These are phyloP conservation scores for Ceratina australensis DNA, from an alignment of 1,140 invertebrate species.

Conservation along the genomic window DNA sequence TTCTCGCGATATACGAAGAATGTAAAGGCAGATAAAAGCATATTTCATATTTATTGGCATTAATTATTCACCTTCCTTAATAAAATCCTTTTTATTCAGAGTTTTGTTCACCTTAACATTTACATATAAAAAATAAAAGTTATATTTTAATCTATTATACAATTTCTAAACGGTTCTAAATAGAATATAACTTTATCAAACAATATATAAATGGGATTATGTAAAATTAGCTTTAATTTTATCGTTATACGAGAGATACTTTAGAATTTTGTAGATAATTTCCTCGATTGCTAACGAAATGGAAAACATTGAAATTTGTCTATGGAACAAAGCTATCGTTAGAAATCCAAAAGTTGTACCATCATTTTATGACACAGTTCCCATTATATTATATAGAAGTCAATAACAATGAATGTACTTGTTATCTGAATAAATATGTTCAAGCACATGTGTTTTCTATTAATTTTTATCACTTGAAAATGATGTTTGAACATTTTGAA, in stretches of 20 bases:
- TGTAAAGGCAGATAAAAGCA: neutral
- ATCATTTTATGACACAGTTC: constrained; percentile 11
- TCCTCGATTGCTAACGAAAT: neutral
- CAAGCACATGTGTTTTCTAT: no score
- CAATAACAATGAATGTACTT: constrained; percentile 28
- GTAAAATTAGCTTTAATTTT: constrained; percentile 26
- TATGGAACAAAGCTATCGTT: neutral
- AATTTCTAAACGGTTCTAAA: constrained; percentile 34
- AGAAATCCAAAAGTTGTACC: constrained; percentile 14
- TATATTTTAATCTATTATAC: constrained; percentile 42
- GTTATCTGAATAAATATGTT: no score
- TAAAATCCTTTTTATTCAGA: constrained; percentile 49
- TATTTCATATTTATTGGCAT: constrained; percentile 1
- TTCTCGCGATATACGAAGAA: no score
- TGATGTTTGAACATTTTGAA: constrained; percentile 10
- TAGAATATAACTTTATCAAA: constrained; percentile 49
- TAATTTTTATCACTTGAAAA: neutral
- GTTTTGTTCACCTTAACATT: constrained; percentile 32
- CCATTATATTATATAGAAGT: neutral
- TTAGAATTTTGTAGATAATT: constrained; percentile 13
- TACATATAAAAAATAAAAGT: constrained; percentile 60
- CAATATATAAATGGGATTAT: constrained; percentile 43
- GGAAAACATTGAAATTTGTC: constrained; percentile 22
- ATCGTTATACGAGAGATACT: constrained; percentile 24
- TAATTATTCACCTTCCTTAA: constrained; percentile 36